Base-by-base conservation (phyloP, 2,113 vertebrate genomes). In the Poicephalus meyeri region DNA sequence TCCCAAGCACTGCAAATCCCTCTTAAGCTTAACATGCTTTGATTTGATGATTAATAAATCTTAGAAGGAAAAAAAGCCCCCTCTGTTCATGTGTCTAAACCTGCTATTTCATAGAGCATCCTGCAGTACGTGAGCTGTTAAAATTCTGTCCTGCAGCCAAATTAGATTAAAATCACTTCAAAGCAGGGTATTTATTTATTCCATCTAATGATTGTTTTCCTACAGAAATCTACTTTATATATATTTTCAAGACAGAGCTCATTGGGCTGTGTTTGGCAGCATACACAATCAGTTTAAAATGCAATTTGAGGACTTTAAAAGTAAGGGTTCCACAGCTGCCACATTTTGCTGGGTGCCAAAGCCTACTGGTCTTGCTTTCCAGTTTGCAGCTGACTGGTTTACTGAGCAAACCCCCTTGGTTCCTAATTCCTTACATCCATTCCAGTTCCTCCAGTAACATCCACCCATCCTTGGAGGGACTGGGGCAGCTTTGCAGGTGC, bases 111-210 rank as follows among this genome's bases (percentile, higher is more conserved):
- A 14, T 41, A 53, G 90, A 91, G 68, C 19, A 1, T 89, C 71
- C 53, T 94, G 91, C 80, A 88, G 83, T 86, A 86, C 1, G 9
- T 92, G 79, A 25, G 46, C 88, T 90, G 76, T n/a, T 91, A 95
- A 80, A 82, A 86, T 93, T 95, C 80, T 94, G 80, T 95, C 95
- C 92, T 26, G 50, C 94, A 96, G 94, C 76, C 86, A 92, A 69
- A 93, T 94, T 83, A 91, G 88, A 93, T 95, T 95, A 86, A 95
- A 90, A 96, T 94, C 39, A 94, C 81, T 96, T 93, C 81, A 95
- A 61, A 95, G 90, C 79, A 16, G 18, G 12, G 18, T 82, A 88
- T 91, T 94, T 95, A 93, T 91, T 96, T 96, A 89, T 96, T 93
- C 81, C 79, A n/a, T 80, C 66, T 88, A 90, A 88, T 65, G 63